These are phyloP conservation scores for Lasioglossum marginatum DNA, from an alignment of 2,888 invertebrate genomes.

Conservation along the genomic window DNA sequence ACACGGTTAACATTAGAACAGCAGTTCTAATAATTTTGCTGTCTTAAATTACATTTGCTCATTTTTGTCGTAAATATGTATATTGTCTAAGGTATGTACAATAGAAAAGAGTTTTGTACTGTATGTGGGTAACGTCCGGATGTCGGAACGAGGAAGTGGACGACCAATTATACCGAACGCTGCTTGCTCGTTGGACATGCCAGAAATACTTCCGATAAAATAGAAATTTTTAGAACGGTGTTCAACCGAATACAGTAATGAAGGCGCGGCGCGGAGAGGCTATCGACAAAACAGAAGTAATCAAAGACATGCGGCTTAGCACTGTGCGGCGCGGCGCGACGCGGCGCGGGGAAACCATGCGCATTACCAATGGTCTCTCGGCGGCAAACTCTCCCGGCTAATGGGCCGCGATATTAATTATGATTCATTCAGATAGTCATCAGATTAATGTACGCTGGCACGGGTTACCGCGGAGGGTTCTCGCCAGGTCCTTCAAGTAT, in stretches of 20 bases:
- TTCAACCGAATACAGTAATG: conserved; percentile 26
- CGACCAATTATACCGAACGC: not conserved
- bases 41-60: too few relatives aligned
- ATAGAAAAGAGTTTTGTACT: not conserved
- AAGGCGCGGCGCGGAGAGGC: not conserved
- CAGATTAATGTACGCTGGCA: conserved; percentile 74
- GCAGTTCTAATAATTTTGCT: too few relatives aligned
- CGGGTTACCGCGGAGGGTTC: conserved; percentile 59
- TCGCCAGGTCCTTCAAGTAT: conserved; percentile 57
- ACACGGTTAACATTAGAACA: too few relatives aligned
- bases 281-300: conserved; percentile 63
- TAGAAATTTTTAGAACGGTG: not conserved
- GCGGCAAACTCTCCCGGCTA: conserved; percentile 63
- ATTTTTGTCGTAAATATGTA: too few relatives aligned
- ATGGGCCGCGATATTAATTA: conserved; percentile 76
- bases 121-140: not conserved
- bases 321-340: too few relatives aligned
- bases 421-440: conserved; percentile 76
- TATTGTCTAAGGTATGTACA: not conserved
- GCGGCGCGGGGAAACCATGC: conserved; percentile 49
- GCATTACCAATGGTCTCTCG: conserved; percentile 54
- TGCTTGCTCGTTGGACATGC: not conserved
- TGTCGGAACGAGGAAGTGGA: not conserved
- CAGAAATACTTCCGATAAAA: not conserved
- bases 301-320: conserved; percentile 58